Base-by-base conservation (phyloP, 2,113 vertebrate species). In the Podarcis cretensis region DNA sequence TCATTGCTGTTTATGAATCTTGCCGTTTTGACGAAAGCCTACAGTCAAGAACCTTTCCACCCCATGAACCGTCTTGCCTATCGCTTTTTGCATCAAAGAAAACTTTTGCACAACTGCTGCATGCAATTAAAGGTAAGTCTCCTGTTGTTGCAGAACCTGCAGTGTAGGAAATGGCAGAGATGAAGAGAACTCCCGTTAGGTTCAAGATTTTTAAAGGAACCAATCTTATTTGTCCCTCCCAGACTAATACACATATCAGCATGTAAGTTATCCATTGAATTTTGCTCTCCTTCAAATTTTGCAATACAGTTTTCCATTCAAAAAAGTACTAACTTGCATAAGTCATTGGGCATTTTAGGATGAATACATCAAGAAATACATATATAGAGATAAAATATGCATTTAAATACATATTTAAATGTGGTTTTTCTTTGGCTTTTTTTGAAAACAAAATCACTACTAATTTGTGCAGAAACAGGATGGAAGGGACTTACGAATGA, bases 91-190 rank as follows among this genome's bases (percentile, higher is more conserved):
- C 59, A 84, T 54, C 6, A 93, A 84, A 89, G 93, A 87, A 16
- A 0, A 23, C 40, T 1, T 0, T 68, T 90, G 87, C 85, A 68
- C 68, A 80, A 89, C 69, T 25, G 87, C 84, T 83, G 43, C 14
- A 0, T 86, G 88, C 92, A 94, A 93, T 95, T 94, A 96, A 93
- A 89, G 87, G 87, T 86, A n/a, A 68, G 77, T 87, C 75, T 86
- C 59, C 84, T 89, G 83, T 89, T 6, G 0, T 66, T 82, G 75
- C 9, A 86, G 87, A 76, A 93, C 90, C 83, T 89, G 84, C 90
- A 73, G 71, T 69, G 89, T 43, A 88, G 83, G 76, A 87, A 84
- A 20, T 25, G 35, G 16, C 35, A 35, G 5, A 20, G 35, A 74
- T 32, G 35, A 35, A 74, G 66, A 6, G 5, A 6, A 27, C 2